These are phyloP conservation scores for Pangasius macronema DNA, from an alignment of 2,797 vertebrate species.

Conservation along the genomic window DNA sequence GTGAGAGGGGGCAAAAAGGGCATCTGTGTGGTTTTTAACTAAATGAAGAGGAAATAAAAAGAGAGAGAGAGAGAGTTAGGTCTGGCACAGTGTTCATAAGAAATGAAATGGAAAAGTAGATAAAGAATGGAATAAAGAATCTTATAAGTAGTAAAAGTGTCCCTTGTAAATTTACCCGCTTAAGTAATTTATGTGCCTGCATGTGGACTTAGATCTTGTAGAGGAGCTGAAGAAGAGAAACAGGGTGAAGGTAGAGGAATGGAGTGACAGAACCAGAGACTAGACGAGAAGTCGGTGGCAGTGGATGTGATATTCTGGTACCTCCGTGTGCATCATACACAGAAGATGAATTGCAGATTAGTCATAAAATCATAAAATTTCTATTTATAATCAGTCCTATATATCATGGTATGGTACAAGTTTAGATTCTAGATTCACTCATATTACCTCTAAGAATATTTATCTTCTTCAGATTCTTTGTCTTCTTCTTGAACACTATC, in stretches of 20 bases:
- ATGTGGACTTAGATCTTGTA: neutral
- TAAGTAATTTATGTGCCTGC: neutral
- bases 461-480: neutral
- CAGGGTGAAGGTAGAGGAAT: constrained; percentile 65
- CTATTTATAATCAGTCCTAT: constrained; percentile 47
- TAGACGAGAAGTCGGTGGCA: constrained; percentile 39
- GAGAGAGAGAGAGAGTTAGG: neutral
- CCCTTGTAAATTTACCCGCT: neutral
- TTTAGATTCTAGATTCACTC: constrained; percentile 37
- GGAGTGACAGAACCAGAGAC: constrained; percentile 67
- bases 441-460: neutral
- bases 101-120: neutral
- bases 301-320: constrained; percentile 35
- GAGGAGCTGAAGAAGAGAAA: neutral
- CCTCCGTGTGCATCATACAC: constrained; percentile 27
- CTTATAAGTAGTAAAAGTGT: neutral
- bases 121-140: neutral
- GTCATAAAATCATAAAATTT: constrained; percentile 53
- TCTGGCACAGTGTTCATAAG: neutral
- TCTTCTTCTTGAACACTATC: neutral
- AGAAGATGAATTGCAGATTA: constrained; percentile 35
- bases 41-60: neutral
- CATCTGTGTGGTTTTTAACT: constrained; percentile 43
- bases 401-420: constrained; percentile 57
- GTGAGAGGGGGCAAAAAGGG: constrained; percentile 24